Percentiles rank a stretch among this genome's conserved stretches.
Conservation (phyloP, 2,888 invertebrate species). For the Platerodrilus igneus region DNA sequence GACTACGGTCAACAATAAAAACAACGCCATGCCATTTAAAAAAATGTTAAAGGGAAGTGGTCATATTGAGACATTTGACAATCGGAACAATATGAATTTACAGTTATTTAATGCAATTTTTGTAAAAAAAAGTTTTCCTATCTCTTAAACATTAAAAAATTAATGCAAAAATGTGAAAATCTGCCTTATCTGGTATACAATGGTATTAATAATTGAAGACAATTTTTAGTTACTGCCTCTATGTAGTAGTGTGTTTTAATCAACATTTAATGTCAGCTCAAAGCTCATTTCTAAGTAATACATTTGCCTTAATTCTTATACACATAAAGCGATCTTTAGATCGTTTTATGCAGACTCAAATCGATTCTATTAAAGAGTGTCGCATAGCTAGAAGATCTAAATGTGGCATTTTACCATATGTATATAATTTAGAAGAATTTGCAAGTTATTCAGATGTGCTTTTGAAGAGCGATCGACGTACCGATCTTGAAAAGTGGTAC, state of each 20-base stretch:
- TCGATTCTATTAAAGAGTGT: constrained; percentile 74
- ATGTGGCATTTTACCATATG: constrained; percentile 86
- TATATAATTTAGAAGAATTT: constrained; percentile 87
- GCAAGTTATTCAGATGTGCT: constrained; percentile 82
- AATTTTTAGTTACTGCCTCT: constrained; percentile 79
- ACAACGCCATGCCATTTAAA: no score
- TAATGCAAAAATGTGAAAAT: constrained; percentile 4
- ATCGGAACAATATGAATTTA: no score
- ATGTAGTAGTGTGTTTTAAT: constrained; percentile 84
- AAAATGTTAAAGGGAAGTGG: no score
- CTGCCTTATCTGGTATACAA: constrained; percentile 10
- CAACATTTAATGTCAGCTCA: constrained; percentile 90
- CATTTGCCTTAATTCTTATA: constrained; percentile 79
- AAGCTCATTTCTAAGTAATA: constrained; percentile 83
- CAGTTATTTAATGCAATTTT: neutral
- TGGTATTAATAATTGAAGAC: no score
- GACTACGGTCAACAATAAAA: no score
- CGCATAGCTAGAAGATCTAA: constrained; percentile 70
- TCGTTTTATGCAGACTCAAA: constrained; percentile 79
- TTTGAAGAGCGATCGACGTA: constrained; percentile 81
- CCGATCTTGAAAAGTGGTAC: constrained; percentile 92
- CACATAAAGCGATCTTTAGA: constrained; percentile 90
- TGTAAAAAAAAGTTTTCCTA: neutral
- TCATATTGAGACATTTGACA: no score
- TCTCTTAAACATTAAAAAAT: neutral